Evolutionary conservation across 2,888 invertebrate species (phyloP), one percentile per base, ranked within the genome.

Genomic region (Epirrhoe alternata): DNA sequence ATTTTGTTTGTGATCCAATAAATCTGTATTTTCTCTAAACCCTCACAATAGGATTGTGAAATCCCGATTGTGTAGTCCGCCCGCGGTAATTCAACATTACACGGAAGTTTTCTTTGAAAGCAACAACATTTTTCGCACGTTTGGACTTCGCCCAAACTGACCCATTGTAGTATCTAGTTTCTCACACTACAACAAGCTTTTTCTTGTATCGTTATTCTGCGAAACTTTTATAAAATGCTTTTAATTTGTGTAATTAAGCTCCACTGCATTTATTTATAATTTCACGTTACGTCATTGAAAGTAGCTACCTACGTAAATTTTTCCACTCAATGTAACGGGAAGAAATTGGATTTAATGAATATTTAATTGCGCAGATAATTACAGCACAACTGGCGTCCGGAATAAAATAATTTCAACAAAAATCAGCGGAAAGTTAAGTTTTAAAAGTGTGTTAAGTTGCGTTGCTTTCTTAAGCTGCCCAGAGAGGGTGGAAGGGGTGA

Each of bases 351-450:
- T 52, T 67, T 31, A 51, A 69, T 52, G 50, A 35, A 17, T 50
- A 70, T 66, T 70, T 72, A 59, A 67, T 64, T 64, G 57, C 61
- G 33, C 35, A 65, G 51, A 47, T 67, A 71, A 70, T 70, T 67
- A 69, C 59, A 54, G 45, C 38, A 30, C 50, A 65, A 49, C 64
- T 51, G 53, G 55, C 52, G 17, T 12, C n/a, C 0, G 53, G 64
- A 72, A 64, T 68, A 62, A 68, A 70, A 71, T 67, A 64, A 70
- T 65, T 67, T 71, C n/a, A 16, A 42, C 30, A 66, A 71, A 61
- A 64, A 55, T 55, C 42, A 49, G 14, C 31, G 4, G 38, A 61
- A 52, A 66, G 33, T 8, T 35, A 68, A 68, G 60, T 62, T 66
- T 47, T 24, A 52, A 60, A 66, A 63, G 8, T 59, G 64, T 58